Percentiles rank a stretch among this genome's conserved stretches.
Conservation (phyloP, 1,140 invertebrate genomes). For the Patella vulgata region DNA sequence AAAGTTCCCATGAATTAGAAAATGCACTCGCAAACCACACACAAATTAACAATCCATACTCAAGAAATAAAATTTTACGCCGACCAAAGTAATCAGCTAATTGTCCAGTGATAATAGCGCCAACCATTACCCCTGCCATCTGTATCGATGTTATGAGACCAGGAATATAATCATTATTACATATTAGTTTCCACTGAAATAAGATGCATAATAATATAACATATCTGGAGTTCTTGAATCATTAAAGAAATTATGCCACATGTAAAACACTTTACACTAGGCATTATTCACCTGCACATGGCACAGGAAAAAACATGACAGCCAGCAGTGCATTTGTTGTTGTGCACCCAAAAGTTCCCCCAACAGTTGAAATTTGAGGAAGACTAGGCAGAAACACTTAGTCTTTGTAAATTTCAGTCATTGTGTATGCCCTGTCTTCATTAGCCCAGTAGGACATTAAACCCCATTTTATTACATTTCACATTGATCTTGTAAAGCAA, state of each 20-base stretch:
- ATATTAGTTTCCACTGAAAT: constrained; percentile 49
- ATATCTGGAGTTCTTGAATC: neutral
- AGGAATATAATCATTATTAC: constrained; percentile 33
- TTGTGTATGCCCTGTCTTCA: too few relatives aligned
- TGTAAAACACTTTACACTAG: neutral
- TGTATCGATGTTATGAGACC: constrained; percentile 51
- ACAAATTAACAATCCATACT: constrained; percentile 39
- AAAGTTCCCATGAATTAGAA: constrained; percentile 45
- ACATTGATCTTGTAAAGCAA: too few relatives aligned
- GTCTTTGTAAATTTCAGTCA: too few relatives aligned
- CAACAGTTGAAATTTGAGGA: too few relatives aligned
- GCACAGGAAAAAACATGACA: too few relatives aligned
- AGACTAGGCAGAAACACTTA: too few relatives aligned
- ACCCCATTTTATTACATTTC: too few relatives aligned
- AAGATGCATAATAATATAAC: constrained; percentile 1
- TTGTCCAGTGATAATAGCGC: constrained; percentile 50
- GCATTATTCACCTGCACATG: too few relatives aligned
- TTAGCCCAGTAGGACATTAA: too few relatives aligned
- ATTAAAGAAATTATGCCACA: neutral
- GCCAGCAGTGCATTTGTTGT: too few relatives aligned
- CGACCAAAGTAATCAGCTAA: constrained; percentile 52
- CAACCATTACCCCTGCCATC: constrained; percentile 52
- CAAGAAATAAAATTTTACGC: constrained; percentile 41
- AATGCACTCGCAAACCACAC: constrained; percentile 42
- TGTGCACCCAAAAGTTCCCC: too few relatives aligned